phyloP scores from a whole-genome alignment of 2,888 invertebrate genomes.

The Pyrgus malvae region DNA sequence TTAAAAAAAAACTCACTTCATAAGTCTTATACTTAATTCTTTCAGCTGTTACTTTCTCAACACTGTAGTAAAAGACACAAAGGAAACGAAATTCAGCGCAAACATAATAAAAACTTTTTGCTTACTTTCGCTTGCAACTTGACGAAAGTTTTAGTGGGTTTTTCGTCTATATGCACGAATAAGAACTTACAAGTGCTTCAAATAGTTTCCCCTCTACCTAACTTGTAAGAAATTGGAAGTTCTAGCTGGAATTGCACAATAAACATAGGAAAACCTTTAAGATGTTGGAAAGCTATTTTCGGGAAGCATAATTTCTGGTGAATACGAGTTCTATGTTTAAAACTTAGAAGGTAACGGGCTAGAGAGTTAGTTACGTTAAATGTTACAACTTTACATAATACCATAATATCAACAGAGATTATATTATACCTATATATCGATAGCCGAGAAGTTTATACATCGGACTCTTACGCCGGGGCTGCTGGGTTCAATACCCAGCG shows the following conservation, averaged over 20 bases:
- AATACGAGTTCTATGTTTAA: too few species aligned
- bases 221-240: constrained; percentile 4
- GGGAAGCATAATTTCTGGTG: not conserved
- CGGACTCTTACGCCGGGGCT: too few species aligned
- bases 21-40: too few species aligned
- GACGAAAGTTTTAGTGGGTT: constrained; percentile 12
- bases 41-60: too few species aligned
- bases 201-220: constrained; percentile 15
- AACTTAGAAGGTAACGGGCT: too few species aligned
- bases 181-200: constrained; percentile 3
- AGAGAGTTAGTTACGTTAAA: too few species aligned
- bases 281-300: not conserved
- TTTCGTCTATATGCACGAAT: constrained; percentile 19
- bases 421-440: too few species aligned
- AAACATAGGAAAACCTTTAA: not conserved
- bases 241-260: constrained; percentile 1
- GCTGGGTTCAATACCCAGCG: too few species aligned
- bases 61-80: not conserved
- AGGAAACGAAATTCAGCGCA: not conserved
- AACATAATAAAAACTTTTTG: constrained; percentile 17
- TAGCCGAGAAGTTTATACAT: too few species aligned
- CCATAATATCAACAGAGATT: too few species aligned
- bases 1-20: too few species aligned
- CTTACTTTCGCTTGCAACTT: constrained; percentile 17
- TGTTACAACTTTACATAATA: too few species aligned